Evolutionary conservation across 64 coral and sea anemone species (phyloP).

Genomic region (Dendronephthya gigantea): DNA sequence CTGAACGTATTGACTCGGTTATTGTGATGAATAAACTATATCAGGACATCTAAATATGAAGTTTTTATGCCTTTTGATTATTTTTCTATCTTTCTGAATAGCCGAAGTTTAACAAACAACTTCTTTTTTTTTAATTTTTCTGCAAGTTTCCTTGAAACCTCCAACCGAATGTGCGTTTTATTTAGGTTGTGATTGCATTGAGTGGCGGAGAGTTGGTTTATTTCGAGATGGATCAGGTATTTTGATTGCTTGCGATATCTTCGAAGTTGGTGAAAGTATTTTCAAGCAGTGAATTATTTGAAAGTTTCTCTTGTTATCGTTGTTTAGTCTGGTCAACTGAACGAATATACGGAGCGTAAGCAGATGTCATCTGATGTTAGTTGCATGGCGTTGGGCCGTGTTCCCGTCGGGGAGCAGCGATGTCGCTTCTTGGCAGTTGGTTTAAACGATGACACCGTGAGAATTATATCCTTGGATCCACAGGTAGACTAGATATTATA

Average conservation of each 20-base stretch:
- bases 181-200: slow-evolving; percentile 86
- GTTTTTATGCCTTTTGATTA: not conserved
- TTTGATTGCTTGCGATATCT: not conserved
- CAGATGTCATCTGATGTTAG: slow-evolving; percentile 96
- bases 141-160: not conserved
- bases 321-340: slow-evolving; percentile 78
- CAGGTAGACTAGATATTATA: slow-evolving; percentile 33
- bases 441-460: slow-evolving; percentile 63
- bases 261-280: not conserved
- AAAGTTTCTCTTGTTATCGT: not conserved
- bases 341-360: slow-evolving; percentile 96
- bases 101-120: not conserved
- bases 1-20: not conserved
- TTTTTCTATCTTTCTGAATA: slow-evolving; percentile 1
- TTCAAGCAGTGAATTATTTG: not conserved
- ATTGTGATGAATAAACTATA: not conserved
- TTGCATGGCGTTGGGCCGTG: slow-evolving; percentile 71
- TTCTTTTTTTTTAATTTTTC: no score
- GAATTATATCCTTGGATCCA: slow-evolving; percentile 70
- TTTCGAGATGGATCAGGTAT: slow-evolving; percentile 92
- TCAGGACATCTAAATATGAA: slow-evolving; percentile 7
- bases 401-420: slow-evolving; percentile 56
- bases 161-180: not conserved
- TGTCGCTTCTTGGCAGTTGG: slow-evolving; percentile 68
- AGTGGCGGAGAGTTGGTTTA: slow-evolving; percentile 95